Evolutionary conservation across 2,113 vertebrate species (phyloP).

Genomic region (Larimichthys crocea): DNA sequence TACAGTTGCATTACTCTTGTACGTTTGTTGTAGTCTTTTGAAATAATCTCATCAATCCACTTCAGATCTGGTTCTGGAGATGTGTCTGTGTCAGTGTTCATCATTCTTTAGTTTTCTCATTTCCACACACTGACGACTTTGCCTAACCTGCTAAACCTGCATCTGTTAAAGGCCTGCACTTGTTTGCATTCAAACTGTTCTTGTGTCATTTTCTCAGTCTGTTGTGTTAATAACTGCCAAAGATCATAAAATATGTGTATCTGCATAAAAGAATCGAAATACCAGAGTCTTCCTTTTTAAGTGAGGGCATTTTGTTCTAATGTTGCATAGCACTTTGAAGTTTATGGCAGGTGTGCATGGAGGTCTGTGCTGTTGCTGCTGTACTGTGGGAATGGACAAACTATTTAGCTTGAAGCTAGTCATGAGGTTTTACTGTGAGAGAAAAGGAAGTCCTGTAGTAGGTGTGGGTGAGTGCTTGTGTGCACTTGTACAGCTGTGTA

Average conservation of each 20-base stretch:
- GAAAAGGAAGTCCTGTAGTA: slow-evolving; percentile 23
- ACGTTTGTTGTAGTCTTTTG: background rate
- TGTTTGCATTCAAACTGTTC: background rate
- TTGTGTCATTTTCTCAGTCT: background rate
- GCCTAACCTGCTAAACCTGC: slow-evolving; percentile 34
- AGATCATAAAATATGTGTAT: no score
- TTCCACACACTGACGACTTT: background rate
- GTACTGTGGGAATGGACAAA: slow-evolving; percentile 25
- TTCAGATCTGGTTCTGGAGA: background rate
- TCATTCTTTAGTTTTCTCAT: background rate
- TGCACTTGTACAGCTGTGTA: slow-evolving; percentile 54
- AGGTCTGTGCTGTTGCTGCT: slow-evolving; percentile 13
- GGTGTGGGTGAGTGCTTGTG: slow-evolving; percentile 58
- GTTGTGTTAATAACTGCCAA: background rate
- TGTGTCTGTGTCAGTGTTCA: background rate
- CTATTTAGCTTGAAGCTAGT: slow-evolving; percentile 45
- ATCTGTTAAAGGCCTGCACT: background rate
- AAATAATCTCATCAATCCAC: background rate
- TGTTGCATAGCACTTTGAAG: background rate
- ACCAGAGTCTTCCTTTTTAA: background rate
- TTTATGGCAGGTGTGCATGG: background rate
- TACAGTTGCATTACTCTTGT: background rate
- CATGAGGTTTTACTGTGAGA: slow-evolving; percentile 31
- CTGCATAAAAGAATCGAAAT: background rate
- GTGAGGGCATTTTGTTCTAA: no score